Evolutionary conservation across 2,113 vertebrate genomes (phyloP), one percentile per base, ranked within the genome.

Genomic region (Apteryx owenii): DNA sequence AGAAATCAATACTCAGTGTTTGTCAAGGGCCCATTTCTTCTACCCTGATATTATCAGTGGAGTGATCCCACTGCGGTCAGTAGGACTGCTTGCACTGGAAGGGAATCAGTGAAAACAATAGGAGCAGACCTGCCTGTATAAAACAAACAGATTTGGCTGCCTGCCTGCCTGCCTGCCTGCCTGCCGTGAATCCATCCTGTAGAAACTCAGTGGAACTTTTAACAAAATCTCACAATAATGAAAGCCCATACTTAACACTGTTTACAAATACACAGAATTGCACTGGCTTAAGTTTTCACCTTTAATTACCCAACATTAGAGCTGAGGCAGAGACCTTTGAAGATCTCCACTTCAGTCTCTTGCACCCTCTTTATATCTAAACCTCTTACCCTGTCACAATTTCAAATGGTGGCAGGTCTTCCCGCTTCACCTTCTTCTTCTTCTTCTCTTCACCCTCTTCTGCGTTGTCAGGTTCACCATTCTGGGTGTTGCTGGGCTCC

Each of bases 321-420:
- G 36, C n/a, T 29, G 46, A 81, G 61, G 5, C 81, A 73, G 73
- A 78, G 29, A 66, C 46, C 61, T 58, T 8, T 78, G 62, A 60
- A 28, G 40, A 10, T 42, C 40, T 88, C 51, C 66, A 4, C 1
- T 11, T 48, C 14, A 2, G 31, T 19, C 64, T 38, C 42, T 31
- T n/a, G 16, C 33, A 22, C 40, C 81, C 65, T 5, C 33, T 53
- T 38, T 31, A 5, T 15, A 51, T 6, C 14, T 26, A 33, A 17
- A 31, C n/a, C n/a, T 97, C 98, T 98, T 97, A 99, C 99, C 99
- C 99, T 28, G 98, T 97, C 80, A 99, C 98, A 64, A 99, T 99
- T 96, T 99, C 99, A 88, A 99, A 99, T 0, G 99, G 99, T 5
- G 99, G 99, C 85, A 99, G 97, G 53, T 99, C 98, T 70, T 98